phyloP scores from a whole-genome alignment of 2,888 invertebrate genomes.

The Hedya salicella region DNA sequence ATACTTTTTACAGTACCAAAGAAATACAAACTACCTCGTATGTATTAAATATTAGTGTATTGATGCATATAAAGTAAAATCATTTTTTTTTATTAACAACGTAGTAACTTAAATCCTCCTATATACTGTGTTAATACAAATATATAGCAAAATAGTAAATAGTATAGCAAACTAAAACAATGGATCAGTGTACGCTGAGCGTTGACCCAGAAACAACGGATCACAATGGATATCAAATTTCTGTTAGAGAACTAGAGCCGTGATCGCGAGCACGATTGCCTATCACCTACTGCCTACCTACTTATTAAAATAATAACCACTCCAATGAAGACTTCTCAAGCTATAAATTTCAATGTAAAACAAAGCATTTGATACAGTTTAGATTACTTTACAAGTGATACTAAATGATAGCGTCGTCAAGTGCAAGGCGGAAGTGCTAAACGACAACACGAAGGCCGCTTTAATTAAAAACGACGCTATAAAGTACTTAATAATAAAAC shows the following conservation, averaged over 20 bases:
- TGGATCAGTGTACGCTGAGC: constrained; percentile 31
- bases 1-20: no score
- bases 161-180: constrained; percentile 25
- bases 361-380: constrained; percentile 44
- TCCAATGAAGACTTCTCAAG: constrained; percentile 53
- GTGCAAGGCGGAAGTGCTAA: constrained; percentile 37
- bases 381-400: constrained; percentile 38
- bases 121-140: background rate
- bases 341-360: constrained; percentile 48
- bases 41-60: no score
- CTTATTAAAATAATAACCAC: constrained; percentile 64
- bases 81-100: background rate
- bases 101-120: background rate
- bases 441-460: constrained; percentile 32
- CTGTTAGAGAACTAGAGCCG: constrained; percentile 62
- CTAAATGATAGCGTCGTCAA: constrained; percentile 21
- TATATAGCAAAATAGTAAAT: constrained; percentile 1
- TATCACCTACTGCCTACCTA: constrained; percentile 60
- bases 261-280: constrained; percentile 64
- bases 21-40: background rate
- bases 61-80: no score
- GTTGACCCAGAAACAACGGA: constrained; percentile 69
- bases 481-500: background rate
- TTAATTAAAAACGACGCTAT: constrained; percentile 29
- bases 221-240: constrained; percentile 71